These are phyloP conservation scores for Hemibagrus guttatus DNA, from an alignment of 2,797 vertebrate species.

Conservation along the genomic window DNA sequence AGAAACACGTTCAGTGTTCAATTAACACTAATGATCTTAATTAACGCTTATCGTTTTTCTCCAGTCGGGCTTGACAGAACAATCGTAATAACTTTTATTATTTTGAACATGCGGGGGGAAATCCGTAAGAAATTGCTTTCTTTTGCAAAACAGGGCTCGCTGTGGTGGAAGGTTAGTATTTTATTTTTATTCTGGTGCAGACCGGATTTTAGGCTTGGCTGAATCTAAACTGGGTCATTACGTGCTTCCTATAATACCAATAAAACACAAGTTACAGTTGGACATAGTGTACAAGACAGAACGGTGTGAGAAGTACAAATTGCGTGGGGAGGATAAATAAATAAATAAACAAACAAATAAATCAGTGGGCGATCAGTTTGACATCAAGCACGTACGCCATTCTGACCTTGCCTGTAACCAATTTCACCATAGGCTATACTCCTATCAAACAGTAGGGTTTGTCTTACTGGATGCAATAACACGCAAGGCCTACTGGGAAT, in stretches of 20 bases:
- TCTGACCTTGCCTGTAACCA: conserved; percentile 21
- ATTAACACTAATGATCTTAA: neutral
- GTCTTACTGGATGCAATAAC: conserved; percentile 21
- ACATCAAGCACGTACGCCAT: conserved; percentile 2
- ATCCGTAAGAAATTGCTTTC: neutral
- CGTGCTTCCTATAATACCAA: neutral
- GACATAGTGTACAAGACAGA: neutral
- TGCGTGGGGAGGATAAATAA: too few relatives aligned
- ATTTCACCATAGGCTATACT: conserved; percentile 18
- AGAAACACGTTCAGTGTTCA: neutral
- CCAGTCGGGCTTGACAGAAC: neutral
- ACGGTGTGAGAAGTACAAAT: neutral
- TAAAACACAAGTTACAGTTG: neutral
- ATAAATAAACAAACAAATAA: neutral
- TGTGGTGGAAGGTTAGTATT: neutral
- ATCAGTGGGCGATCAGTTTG: neutral
- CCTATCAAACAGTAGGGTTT: conserved; percentile 33
- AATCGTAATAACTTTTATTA: neutral
- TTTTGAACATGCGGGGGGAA: neutral
- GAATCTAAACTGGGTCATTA: neutral
- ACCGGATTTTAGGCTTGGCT: neutral
- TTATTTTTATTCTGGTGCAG: neutral
- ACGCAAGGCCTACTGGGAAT: conserved; percentile 24
- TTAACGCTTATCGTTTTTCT: neutral
- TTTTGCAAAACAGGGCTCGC: neutral